Conservation (phyloP, 2,888 invertebrate species). For the Papilio gigon region DNA sequence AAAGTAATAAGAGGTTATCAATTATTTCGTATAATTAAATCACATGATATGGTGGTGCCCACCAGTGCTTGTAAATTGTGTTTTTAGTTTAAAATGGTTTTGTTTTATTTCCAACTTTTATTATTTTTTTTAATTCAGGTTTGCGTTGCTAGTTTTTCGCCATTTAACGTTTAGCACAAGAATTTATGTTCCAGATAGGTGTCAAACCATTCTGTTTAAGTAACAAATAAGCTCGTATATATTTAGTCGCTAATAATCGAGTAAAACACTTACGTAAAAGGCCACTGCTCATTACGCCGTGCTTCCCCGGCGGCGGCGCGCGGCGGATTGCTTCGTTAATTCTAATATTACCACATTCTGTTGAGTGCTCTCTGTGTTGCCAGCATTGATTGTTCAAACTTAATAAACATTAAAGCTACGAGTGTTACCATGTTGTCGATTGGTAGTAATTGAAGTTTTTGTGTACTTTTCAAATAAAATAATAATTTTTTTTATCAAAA, state of each 20-base stretch:
- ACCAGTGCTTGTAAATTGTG: too few relatives aligned
- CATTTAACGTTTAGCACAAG: not conserved
- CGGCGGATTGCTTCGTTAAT: constrained; percentile 36
- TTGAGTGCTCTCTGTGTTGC: constrained; percentile 32
- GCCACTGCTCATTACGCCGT: constrained; percentile 22
- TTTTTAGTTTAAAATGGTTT: too few relatives aligned
- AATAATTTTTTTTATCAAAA: too few relatives aligned
- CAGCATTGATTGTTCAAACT: constrained; percentile 33
- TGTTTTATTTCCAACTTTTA: too few relatives aligned
- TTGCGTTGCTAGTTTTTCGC: too few relatives aligned
- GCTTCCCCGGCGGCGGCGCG: constrained; percentile 22
- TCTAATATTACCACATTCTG: constrained; percentile 39
- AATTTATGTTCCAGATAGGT: not conserved
- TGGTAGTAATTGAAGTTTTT: not conserved
- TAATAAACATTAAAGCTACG: constrained; percentile 21
- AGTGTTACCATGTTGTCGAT: not conserved
- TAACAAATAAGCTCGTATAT: not conserved
- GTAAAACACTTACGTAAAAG: constrained; percentile 23
- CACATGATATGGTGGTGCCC: too few relatives aligned
- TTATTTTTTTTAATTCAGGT: too few relatives aligned
- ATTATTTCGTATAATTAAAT: not conserved
- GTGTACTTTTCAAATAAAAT: not conserved
- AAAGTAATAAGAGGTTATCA: not conserved
- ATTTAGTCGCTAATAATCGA: constrained; percentile 19
- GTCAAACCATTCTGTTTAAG: not conserved